Base-by-base conservation (phyloP, 2,797 vertebrate species). In the Holocentrus rufus region DNA sequence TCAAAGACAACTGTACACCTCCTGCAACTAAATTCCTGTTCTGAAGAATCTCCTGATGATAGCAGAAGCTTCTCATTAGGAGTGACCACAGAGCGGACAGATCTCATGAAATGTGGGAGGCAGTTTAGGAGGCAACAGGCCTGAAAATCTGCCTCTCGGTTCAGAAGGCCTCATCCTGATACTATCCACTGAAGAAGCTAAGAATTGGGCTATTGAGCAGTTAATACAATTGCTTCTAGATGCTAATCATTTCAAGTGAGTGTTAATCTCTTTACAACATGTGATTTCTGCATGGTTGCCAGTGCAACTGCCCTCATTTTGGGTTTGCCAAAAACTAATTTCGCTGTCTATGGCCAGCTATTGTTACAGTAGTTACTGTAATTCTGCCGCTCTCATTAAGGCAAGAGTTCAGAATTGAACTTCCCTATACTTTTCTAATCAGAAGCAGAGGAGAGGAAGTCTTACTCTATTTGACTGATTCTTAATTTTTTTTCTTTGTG, bases 281-380 rank as follows among this genome's bases (percentile, higher is more conserved):
- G 88, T 91, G 87, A 91, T 89, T 86, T 83, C 84, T 87, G 88
- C 87, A 88, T 90, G 88, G 79, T 64, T 87, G 80, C 85, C 73
- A 65, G 66, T 61, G 42, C 25, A 70, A 87, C 61, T 58, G 50
- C 74, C 65, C 76, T 84, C 72, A 63, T 70, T 74, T 75, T 58
- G 79, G 20, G 59, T 53, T 65, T 79, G 71, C 68, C 66, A 80
- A 77, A 72, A 5, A 6, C 79, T 54, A 74, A 76, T 60, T 64
- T 57, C 50, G 52, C 65, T 73, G 39, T 77, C 70, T 76, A 11
- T 62, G 73, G 59, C 53, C 34, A 54, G 27, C 27, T 17, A 80
- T 60, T 47, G 61, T 72, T 68, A 55, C 52, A 55, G 34, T 20
- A 22, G 39, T 83, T 65, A 52, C 52, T 69, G 53, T 75, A 82